Evolutionary conservation across 2,888 invertebrate species (phyloP).

Genomic region (Onthophagus sagittarius): DNA sequence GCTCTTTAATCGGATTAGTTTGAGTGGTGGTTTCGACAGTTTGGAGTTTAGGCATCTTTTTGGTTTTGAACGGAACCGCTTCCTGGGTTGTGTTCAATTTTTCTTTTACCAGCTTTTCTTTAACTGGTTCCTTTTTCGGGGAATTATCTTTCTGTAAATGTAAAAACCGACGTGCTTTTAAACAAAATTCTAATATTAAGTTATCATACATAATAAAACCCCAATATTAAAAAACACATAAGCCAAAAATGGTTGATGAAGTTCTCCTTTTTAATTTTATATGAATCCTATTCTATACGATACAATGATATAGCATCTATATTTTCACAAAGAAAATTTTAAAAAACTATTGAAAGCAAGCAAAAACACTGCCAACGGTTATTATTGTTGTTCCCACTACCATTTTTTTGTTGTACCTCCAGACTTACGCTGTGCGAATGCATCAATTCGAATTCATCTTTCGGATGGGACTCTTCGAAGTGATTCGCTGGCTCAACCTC

Average conservation of each 20-base stretch:
- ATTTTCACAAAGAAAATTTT: neutral
- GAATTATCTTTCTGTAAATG: slow-evolving; percentile 20
- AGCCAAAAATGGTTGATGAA: neutral
- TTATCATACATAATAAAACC: neutral
- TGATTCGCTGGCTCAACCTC: slow-evolving; percentile 59
- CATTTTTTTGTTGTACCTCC: neutral
- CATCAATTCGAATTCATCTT: slow-evolving; percentile 68
- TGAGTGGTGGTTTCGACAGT: slow-evolving; percentile 15
- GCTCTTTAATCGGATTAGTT: slow-evolving; percentile 14
- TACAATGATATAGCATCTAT: neutral
- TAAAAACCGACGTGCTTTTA: neutral
- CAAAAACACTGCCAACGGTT: neutral
- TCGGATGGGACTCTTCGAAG: slow-evolving; percentile 75
- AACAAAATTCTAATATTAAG: too few species aligned
- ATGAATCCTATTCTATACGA: neutral
- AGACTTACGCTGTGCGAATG: slow-evolving; percentile 39
- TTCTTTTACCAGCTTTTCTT: slow-evolving; percentile 31
- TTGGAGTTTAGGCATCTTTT: neutral
- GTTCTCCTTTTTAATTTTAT: neutral
- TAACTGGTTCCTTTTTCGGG: slow-evolving; percentile 23
- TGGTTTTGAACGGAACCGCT: neutral
- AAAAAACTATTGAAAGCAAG: neutral
- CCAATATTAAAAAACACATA: neutral
- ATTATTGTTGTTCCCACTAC: neutral
- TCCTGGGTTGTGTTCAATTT: slow-evolving; percentile 39